Evolutionary conservation across 2,113 vertebrate species (phyloP).

Genomic region (Bucco capensis): DNA sequence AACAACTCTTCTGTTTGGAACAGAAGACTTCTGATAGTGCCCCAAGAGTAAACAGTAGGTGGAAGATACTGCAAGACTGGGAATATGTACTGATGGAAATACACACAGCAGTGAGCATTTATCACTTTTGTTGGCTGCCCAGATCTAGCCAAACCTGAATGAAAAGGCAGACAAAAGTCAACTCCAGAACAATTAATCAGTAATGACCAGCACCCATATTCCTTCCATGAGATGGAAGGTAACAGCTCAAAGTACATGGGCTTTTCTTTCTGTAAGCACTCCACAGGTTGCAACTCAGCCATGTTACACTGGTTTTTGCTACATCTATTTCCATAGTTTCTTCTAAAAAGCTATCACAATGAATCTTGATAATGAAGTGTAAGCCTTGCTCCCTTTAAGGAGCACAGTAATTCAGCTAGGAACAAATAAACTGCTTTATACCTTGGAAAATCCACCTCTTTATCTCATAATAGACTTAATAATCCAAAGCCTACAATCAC

Average conservation of each 20-base stretch:
- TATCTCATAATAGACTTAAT: background rate
- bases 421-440: background rate
- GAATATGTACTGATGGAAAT: background rate
- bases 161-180: background rate
- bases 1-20: background rate
- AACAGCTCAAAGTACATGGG: accelerated
- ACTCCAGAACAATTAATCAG: background rate
- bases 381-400: background rate
- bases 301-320: background rate
- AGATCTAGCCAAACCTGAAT: background rate
- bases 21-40: background rate
- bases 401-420: background rate
- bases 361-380: background rate
- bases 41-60: background rate
- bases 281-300: background rate
- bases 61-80: background rate
- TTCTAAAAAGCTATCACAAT: background rate
- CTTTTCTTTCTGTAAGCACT: background rate
- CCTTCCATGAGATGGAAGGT: background rate
- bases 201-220: background rate
- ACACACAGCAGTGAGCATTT: background rate
- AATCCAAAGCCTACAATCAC: background rate
- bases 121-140: background rate
- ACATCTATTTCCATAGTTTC: background rate
- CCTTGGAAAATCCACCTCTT: background rate